These are phyloP conservation scores for Euproctis similis DNA, from an alignment of 2,888 invertebrate genomes.

Conservation along the genomic window DNA sequence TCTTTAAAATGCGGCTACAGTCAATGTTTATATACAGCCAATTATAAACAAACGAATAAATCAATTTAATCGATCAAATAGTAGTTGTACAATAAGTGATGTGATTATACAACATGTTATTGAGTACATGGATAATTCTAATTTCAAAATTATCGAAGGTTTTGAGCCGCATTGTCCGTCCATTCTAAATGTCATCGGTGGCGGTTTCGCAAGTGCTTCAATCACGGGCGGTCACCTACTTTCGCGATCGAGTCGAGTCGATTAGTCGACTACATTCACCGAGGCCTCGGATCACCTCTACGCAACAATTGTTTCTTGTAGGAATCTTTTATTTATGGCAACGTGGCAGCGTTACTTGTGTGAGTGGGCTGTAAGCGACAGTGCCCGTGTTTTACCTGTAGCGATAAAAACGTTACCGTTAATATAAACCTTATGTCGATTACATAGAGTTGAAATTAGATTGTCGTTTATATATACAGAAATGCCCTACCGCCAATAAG, in stretches of 20 bases:
- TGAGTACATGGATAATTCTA: conserved; percentile 32
- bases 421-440: conserved; percentile 27
- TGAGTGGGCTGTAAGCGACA: conserved; percentile 54
- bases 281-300: conserved; percentile 70
- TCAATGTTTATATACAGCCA: too few relatives aligned
- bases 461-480: conserved; percentile 37
- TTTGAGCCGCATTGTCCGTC: conserved; percentile 62
- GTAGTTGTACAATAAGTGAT: background rate
- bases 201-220: conserved; percentile 70
- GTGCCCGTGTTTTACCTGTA: conserved; percentile 72
- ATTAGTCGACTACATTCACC: conserved; percentile 72
- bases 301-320: conserved; percentile 76
- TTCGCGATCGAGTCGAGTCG: conserved; percentile 71
- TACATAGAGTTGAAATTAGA: conserved; percentile 30
- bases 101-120: conserved; percentile 5
- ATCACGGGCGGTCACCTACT: conserved; percentile 75
- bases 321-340: conserved; percentile 76
- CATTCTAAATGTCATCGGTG: conserved; percentile 74
- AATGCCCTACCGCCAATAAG: conserved; percentile 75
- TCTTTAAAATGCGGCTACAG: too few relatives aligned
- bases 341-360: conserved; percentile 52
- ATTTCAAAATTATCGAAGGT: conserved; percentile 63
- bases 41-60: too few relatives aligned
- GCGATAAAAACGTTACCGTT: conserved; percentile 14
- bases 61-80: background rate